These are phyloP conservation scores for Cosmorhoe ocellata DNA, from an alignment of 2,888 invertebrate species.

Conservation along the genomic window DNA sequence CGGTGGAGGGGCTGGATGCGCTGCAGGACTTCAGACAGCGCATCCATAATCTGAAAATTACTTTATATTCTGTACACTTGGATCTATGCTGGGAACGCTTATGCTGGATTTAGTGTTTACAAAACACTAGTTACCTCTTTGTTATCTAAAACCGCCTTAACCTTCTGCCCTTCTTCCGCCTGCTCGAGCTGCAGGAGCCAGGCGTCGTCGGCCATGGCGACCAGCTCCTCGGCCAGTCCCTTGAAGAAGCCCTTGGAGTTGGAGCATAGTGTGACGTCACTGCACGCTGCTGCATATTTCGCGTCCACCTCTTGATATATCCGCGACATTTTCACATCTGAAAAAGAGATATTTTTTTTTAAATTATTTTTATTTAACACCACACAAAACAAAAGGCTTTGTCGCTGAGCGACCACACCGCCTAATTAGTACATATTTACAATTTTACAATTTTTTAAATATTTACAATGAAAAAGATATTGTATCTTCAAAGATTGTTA, in stretches of 20 bases:
- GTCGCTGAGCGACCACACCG: too few species aligned
- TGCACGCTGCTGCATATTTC: conserved; percentile 85
- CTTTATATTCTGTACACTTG: not conserved
- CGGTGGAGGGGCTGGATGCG: conserved; percentile 86
- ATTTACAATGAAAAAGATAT: too few species aligned
- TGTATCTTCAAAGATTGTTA: too few species aligned
- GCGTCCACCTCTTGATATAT: conserved; percentile 65
- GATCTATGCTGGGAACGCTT: too few species aligned
- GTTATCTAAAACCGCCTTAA: conserved; percentile 79
- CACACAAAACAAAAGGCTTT: too few species aligned
- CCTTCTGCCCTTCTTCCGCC: conserved; percentile 82
- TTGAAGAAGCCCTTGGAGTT: conserved; percentile 89
- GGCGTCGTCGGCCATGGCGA: conserved; percentile 69
- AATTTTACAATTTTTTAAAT: too few species aligned
- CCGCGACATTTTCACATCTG: conserved; percentile 52
- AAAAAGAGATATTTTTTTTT: not conserved
- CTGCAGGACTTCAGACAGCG: conserved; percentile 82
- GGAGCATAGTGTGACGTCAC: conserved; percentile 88
- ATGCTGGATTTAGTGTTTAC: too few species aligned
- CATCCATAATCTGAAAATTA: conserved; percentile 60
- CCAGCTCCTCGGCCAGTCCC: conserved; percentile 84
- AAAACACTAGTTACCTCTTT: conserved; percentile 57
- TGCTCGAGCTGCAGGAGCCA: conserved; percentile 85
- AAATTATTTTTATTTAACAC: too few species aligned
- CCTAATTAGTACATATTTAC: too few species aligned